A percentile compares a stretch with the other conserved stretches of the same genome.
These are phyloP conservation scores for Gallinago stenura DNA, from an alignment of 2,797 vertebrate genomes.

Conservation along the genomic window DNA sequence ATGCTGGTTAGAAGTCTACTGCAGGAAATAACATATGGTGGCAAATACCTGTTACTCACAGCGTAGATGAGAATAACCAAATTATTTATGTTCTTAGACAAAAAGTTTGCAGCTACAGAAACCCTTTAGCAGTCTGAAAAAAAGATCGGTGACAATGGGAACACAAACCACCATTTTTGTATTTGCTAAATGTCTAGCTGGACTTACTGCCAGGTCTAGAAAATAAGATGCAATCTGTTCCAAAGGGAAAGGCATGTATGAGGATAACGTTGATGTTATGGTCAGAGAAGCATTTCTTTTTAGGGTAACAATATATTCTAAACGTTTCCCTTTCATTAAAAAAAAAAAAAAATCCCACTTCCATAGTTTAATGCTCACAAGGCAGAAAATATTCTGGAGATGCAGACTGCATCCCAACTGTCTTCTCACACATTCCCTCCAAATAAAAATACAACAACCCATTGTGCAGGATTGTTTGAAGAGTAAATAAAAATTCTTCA, in stretches of 20 bases:
- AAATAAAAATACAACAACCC: conserved; percentile 30
- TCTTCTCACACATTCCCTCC: neutral
- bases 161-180: neutral
- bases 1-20: neutral
- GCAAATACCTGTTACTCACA: neutral
- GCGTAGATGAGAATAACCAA: neutral
- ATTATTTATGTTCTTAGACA: neutral
- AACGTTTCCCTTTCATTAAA: conserved; percentile 27
- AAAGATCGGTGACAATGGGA: neutral
- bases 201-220: neutral
- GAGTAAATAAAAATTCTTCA: conserved; percentile 38
- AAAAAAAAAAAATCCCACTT: neutral
- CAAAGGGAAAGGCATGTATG: conserved; percentile 2
- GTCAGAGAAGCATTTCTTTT: conserved; percentile 15
- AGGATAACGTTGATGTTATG: neutral
- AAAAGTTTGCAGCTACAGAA: neutral
- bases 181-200: neutral
- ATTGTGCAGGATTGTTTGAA: neutral
- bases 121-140: neutral
- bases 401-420: neutral
- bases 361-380: neutral
- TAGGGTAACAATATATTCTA: conserved; percentile 6
- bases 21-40: neutral
- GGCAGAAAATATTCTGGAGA: neutral
- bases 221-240: conserved; percentile 40